phyloP scores from a whole-genome alignment of 2,113 vertebrate species.

The Actenoides lindsayi region DNA sequence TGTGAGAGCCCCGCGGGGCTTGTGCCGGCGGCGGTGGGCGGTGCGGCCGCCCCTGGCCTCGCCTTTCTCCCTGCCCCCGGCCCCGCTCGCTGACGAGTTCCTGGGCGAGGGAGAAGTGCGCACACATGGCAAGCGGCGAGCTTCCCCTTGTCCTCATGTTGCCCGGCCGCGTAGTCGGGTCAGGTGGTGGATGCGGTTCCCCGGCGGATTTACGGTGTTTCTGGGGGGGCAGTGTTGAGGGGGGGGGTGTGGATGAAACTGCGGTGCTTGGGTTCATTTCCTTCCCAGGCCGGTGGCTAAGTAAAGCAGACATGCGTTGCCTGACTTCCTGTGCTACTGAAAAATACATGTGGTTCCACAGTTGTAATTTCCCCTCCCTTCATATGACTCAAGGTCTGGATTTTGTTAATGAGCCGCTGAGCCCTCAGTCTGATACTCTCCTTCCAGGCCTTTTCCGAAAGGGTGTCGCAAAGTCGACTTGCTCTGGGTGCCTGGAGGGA shows the following conservation, averaged over 20 bases:
- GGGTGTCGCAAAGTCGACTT: not conserved
- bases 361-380: conserved; percentile 37
- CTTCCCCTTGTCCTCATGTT: not conserved
- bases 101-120: conserved; percentile 30
- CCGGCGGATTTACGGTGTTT: not conserved
- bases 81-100: conserved; percentile 33
- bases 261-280: not conserved
- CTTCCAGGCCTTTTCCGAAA: not conserved
- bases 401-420: conserved; percentile 32
- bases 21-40: conserved; percentile 9
- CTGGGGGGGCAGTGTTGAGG: not conserved
- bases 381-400: conserved; percentile 45
- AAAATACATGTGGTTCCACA: conserved; percentile 38
- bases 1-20: conserved; percentile 17
- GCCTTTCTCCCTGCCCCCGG: not conserved
- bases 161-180: not conserved
- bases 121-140: not conserved
- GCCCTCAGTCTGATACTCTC: not conserved
- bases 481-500: not conserved
- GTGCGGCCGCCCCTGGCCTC: not conserved
- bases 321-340: conserved; percentile 35
- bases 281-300: not conserved
- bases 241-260: not conserved
- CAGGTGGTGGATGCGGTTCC: not conserved
- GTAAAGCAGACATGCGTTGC: conserved; percentile 18